Conservation (phyloP, 2,888 invertebrate genomes). For the Sarcophaga caerulescens region DNA sequence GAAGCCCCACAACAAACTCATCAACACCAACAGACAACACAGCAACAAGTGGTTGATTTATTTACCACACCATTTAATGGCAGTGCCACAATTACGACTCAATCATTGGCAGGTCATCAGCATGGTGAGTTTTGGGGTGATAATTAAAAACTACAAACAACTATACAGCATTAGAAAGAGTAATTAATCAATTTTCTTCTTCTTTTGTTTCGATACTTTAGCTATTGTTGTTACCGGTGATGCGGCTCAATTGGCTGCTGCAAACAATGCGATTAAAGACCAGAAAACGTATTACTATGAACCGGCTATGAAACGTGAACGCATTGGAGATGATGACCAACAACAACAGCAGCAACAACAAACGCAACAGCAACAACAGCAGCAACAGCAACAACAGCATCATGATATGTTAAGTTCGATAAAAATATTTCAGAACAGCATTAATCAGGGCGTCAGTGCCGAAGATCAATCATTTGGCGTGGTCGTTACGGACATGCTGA, state of each 20-base stretch:
- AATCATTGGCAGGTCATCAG: conserved; percentile 77
- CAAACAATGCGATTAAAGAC: conserved; percentile 74
- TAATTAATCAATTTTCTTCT: background rate
- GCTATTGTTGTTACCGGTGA: conserved; percentile 78
- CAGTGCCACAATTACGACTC: conserved; percentile 78
- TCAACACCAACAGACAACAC: conserved; percentile 76
- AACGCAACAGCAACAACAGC: conserved; percentile 57
- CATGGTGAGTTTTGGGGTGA: conserved; percentile 73
- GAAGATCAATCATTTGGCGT: conserved; percentile 79
- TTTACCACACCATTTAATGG: conserved; percentile 79
- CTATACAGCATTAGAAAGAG: background rate
- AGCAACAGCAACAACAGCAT: conserved; percentile 69
- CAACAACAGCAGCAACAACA: conserved; percentile 62
- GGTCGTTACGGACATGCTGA: conserved; percentile 79
- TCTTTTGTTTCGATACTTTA: conserved; percentile 44
- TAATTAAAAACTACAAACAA: conserved; percentile 19
- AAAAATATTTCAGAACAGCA: conserved; percentile 78
- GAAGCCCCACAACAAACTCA: conserved; percentile 76
- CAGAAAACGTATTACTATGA: conserved; percentile 79
- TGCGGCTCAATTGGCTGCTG: conserved; percentile 77
- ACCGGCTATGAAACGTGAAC: conserved; percentile 77
- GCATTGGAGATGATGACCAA: conserved; percentile 75
- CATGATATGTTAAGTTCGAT: conserved; percentile 79
- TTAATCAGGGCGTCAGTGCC: conserved; percentile 78
- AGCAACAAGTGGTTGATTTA: conserved; percentile 77